Percentiles rank a stretch among this genome's conserved stretches.
Conservation (phyloP, 2,888 invertebrate species). For the Chydorus sphaericus region DNA sequence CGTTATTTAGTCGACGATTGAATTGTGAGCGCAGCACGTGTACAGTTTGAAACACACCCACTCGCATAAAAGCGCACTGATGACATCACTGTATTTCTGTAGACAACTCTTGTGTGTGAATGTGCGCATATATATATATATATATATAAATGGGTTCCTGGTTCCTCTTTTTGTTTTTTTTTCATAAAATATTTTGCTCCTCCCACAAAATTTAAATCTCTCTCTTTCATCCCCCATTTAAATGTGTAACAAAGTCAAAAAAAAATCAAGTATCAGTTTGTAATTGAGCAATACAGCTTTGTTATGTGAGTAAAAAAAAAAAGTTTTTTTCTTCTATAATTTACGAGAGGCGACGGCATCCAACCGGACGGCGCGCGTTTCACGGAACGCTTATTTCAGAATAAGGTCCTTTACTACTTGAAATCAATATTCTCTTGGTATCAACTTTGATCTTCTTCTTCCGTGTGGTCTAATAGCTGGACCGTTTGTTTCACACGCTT, state of each 20-base stretch:
- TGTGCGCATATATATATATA: neutral
- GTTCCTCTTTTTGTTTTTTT: too few relatives aligned
- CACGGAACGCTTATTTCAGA: too few relatives aligned
- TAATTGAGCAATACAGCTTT: constrained; percentile 8
- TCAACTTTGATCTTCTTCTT: neutral
- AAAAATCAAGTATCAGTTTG: constrained; percentile 8
- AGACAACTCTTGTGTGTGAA: neutral
- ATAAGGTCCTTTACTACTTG: too few relatives aligned
- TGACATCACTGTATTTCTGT: neutral
- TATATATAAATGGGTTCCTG: constrained; percentile 5
- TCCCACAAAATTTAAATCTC: too few relatives aligned
- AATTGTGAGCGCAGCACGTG: neutral
- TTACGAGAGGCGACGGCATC: too few relatives aligned
- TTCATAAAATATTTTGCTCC: too few relatives aligned
- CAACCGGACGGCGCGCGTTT: too few relatives aligned
- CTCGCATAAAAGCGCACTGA: neutral
- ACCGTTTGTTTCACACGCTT: neutral
- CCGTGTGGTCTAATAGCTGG: neutral
- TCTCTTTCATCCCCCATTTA: too few relatives aligned
- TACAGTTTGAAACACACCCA: neutral
- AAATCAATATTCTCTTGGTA: too few relatives aligned
- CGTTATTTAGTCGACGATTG: constrained; percentile 5
- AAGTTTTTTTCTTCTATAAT: neutral
- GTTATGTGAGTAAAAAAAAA: neutral
- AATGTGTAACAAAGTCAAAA: constrained; percentile 7